Evolutionary conservation across 2,888 invertebrate genomes (phyloP), one percentile per base, ranked within the genome.

Genomic region (Yponomeuta evonymella): DNA sequence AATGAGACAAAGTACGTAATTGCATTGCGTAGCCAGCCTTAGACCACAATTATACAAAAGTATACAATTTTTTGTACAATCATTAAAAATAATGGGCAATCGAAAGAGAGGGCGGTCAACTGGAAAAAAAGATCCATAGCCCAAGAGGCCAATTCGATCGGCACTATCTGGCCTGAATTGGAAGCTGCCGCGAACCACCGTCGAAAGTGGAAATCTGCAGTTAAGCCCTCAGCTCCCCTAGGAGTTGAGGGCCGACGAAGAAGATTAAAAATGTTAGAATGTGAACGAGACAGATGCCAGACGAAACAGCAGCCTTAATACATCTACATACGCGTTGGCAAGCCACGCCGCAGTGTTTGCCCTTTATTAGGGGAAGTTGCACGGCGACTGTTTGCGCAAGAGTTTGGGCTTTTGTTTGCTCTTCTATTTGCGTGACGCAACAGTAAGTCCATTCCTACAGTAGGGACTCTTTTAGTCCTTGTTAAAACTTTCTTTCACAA

Each of bases 351-450:
- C 87, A 85, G 81, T 89, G 87, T 90, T 89, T 90, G 87, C 80
- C 81, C 84, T 87, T 87, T 89, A 88, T 90, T 88, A 87, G 85
- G 81, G 80, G 79, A 86, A 89, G 83, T 88, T 87, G 77, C 81
- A 76, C 80, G 80, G 75, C 77, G 79, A 78, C 78, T 84, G 87
- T 90, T 89, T 86, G 85, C 85, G 77, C 77, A 79, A 79, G 81
- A 84, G 83, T 84, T 85, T 79, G 80, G 79, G 76, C 78, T 78
- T 82, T 81, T 83, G 82, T 84, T 86, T 84, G 77, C 81, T 73
- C 79, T 58, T 58, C 9, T 51, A 48, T 58, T 29, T 51, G 63
- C 29, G 11, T 62, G 63, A 2, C 62, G 62, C 29, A 36, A 23
- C 43, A 43, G 43, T 43, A 8, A 43, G 43, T 5, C 43, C 43